Percentiles rank a stretch among this genome's conserved stretches.
Conservation (phyloP, 2,888 invertebrate genomes). For the Helleia helle region DNA sequence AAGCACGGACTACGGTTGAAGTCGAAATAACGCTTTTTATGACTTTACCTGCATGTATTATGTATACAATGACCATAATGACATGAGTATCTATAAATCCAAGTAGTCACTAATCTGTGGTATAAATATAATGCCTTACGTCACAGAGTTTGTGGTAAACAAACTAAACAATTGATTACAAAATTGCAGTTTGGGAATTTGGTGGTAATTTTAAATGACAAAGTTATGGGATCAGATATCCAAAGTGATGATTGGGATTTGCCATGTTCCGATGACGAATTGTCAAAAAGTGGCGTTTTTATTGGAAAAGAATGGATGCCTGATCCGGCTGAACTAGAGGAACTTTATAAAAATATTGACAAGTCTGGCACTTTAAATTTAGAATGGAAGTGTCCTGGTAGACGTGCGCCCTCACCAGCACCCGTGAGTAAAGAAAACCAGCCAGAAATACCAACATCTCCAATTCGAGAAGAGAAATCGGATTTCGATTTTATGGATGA, state of each 20-base stretch:
- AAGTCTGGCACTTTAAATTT: conserved; percentile 78
- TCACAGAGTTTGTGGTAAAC: too few species aligned
- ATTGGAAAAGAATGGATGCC: conserved; percentile 78
- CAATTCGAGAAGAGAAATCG: conserved; percentile 72
- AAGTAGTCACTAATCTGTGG: too few species aligned
- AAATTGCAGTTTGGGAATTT: too few species aligned
- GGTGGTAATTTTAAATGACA: too few species aligned
- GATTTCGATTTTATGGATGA: conserved; percentile 93
- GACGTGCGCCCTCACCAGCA: conserved; percentile 82
- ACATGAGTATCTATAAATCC: too few species aligned
- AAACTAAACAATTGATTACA: too few species aligned
- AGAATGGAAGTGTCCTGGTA: conserved; percentile 88
- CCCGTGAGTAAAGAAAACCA: conserved; percentile 66
- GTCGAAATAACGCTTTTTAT: too few species aligned
- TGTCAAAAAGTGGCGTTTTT: conserved; percentile 53
- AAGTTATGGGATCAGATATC: conserved; percentile 30
- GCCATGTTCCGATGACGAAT: conserved; percentile 80
- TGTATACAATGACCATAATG: too few species aligned
- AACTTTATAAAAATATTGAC: conserved; percentile 81
- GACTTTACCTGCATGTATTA: too few species aligned
- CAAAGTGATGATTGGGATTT: conserved; percentile 75
- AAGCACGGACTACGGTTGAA: too few species aligned
- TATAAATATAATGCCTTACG: too few species aligned
- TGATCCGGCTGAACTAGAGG: conserved; percentile 79
- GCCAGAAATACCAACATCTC: conserved; percentile 48